phyloP scores from a whole-genome alignment of 2,113 vertebrate species.

The Platysteira castanea region DNA sequence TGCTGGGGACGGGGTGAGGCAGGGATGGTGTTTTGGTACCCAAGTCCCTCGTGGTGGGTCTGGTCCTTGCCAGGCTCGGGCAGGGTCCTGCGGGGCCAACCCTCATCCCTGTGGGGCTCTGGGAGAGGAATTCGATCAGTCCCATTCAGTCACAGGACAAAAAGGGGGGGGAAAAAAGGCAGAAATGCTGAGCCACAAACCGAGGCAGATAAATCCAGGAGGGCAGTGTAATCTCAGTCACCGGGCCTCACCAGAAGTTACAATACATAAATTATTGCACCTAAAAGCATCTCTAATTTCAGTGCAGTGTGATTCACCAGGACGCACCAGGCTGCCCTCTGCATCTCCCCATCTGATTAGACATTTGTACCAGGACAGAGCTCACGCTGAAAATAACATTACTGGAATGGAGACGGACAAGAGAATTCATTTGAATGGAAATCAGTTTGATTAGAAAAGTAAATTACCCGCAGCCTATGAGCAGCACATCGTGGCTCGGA shows the following conservation, averaged over 20 bases:
- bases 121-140: background rate
- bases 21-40: background rate
- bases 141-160: background rate
- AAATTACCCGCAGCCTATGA: conserved; percentile 13
- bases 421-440: conserved; percentile 56
- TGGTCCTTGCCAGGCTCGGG: fast-evolving
- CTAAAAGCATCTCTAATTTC: conserved; percentile 56
- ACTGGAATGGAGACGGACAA: conserved; percentile 61
- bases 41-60: background rate
- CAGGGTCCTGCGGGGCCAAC: background rate
- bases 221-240: background rate
- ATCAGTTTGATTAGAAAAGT: conserved; percentile 68
- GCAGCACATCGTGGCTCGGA: background rate
- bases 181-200: background rate
- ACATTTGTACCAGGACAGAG: conserved; percentile 12
- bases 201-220: background rate
- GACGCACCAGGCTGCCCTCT: conserved; percentile 16
- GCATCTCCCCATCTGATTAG: conserved; percentile 42
- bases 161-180: background rate
- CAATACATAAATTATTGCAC: conserved; percentile 15
- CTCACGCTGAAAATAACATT: conserved; percentile 54
- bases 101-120: background rate
- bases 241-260: background rate
- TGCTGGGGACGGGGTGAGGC: background rate
- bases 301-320: conserved; percentile 3